A percentile compares a stretch with the other conserved stretches of the same genome.
Evolutionary conservation across 2,113 vertebrate species (phyloP).

Genomic region (Tapirus terrestris): DNA sequence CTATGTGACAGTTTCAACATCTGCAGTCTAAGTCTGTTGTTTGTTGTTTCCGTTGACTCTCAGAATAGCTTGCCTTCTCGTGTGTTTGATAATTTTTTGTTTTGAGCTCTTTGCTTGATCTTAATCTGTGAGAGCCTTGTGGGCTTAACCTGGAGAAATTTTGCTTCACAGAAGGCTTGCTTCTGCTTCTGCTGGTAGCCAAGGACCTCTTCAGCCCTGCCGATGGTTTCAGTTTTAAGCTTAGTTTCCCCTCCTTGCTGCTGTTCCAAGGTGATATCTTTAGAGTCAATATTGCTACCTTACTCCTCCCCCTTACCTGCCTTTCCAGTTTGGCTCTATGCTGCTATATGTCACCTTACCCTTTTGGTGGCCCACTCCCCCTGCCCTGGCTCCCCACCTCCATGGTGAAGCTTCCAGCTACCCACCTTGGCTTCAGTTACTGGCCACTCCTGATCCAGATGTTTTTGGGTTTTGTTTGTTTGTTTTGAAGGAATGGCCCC

Average conservation of each 20-base stretch:
- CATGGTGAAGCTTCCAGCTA: neutral
- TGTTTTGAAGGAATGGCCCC: neutral
- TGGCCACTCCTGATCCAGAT: neutral
- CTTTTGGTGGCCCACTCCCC: neutral
- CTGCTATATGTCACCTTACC: fast-evolving
- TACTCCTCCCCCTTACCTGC: fast-evolving
- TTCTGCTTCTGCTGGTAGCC: neutral
- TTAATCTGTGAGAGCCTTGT: neutral
- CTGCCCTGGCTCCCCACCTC: neutral
- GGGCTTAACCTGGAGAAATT: neutral
- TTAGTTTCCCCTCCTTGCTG: neutral
- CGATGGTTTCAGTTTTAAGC: neutral
- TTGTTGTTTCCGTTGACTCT: neutral
- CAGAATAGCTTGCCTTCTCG: neutral
- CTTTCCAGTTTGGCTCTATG: neutral
- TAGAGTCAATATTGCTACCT: neutral
- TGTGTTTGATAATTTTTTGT: too few species aligned
- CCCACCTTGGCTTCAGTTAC: neutral
- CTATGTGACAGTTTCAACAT: neutral
- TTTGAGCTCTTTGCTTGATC: neutral
- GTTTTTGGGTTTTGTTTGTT: neutral
- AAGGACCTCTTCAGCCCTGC: neutral
- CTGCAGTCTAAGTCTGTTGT: neutral
- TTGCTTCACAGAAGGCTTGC: neutral
- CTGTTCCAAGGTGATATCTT: neutral